These are phyloP conservation scores for Petromus typicus DNA, from an alignment of 2,113 vertebrate genomes.

Conservation along the genomic window DNA sequence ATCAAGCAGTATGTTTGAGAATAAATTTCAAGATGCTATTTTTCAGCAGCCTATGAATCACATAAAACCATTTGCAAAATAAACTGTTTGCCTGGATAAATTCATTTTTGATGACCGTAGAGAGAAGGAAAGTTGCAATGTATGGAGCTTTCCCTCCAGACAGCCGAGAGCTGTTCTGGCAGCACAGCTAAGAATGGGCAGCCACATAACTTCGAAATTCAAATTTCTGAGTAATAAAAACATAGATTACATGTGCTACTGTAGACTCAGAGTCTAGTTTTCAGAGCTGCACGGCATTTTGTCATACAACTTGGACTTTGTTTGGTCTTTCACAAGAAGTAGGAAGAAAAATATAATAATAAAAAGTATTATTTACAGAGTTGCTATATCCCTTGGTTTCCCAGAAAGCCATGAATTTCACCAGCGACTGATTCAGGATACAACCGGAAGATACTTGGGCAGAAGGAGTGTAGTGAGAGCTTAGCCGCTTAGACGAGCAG, in stretches of 20 bases:
- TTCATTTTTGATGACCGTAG: conserved; percentile 58
- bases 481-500: conserved; percentile 11
- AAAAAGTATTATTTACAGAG: not conserved
- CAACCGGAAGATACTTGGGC: not conserved
- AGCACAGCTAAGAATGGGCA: not conserved
- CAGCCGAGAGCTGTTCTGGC: not conserved
- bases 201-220: not conserved
- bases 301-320: conserved; percentile 43
- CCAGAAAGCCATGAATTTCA: conserved; percentile 17
- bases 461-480: not conserved
- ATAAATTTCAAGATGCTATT: conserved; percentile 81
- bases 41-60: conserved; percentile 77
- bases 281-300: conserved; percentile 35
- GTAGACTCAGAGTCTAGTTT: not conserved
- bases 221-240: conserved; percentile 34
- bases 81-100: conserved; percentile 72
- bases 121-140: conserved; percentile 48
- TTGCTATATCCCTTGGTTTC: conserved; percentile 18
- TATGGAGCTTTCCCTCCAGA: not conserved
- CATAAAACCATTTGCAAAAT: conserved; percentile 75
- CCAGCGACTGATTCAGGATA: not conserved
- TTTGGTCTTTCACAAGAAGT: conserved; percentile 50
- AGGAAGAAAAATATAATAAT: conserved; percentile 46
- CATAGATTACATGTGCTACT: not conserved
- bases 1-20: conserved; percentile 75